Conservation (phyloP, 2,797 vertebrate species). For the Fistularia tabacaria region DNA sequence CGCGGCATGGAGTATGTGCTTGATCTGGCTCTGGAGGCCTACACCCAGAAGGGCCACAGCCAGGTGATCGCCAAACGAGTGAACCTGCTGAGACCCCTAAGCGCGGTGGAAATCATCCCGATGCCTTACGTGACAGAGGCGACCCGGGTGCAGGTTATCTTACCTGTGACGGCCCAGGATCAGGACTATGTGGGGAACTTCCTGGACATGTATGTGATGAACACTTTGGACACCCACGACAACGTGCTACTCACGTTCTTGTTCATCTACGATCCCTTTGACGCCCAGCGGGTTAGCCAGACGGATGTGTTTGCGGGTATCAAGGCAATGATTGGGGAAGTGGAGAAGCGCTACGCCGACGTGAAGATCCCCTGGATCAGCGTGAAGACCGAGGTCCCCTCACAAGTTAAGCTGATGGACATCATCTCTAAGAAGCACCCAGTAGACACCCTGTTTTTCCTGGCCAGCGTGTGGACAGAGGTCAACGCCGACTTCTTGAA, state of each 20-base stretch:
- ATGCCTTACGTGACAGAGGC: constrained; percentile 98
- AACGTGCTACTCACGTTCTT: constrained; percentile 89
- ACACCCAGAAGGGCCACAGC: constrained; percentile 90
- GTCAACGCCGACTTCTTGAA: constrained; percentile 90
- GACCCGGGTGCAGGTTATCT: constrained; percentile 89
- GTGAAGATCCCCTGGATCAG: constrained; percentile 94
- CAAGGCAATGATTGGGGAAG: constrained; percentile 86
- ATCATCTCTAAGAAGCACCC: constrained; percentile 98
- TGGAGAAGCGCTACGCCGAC: constrained; percentile 87
- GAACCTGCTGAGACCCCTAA: constrained; percentile 86
- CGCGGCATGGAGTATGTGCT: constrained; percentile 95
- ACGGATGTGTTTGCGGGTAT: constrained; percentile 87
- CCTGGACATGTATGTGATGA: constrained; percentile 89
- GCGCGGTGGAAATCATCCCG: constrained; percentile 91
- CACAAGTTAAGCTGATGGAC: constrained; percentile 96
- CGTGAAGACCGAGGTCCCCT: constrained; percentile 90
- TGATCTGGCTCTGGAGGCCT: constrained; percentile 89
- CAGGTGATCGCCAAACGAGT: constrained; percentile 87
- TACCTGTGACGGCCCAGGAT: constrained; percentile 84
- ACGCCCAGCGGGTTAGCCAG: constrained; percentile 84
- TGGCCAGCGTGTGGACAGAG: constrained; percentile 89
- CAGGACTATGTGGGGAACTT: constrained; percentile 84
- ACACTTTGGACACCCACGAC: constrained; percentile 87
- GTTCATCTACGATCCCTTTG: constrained; percentile 88
- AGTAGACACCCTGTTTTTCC: constrained; percentile 92